Evolutionary conservation across 2,888 invertebrate species (phyloP), one percentile per base, ranked within the genome.

Genomic region (Proisotoma minuta): DNA sequence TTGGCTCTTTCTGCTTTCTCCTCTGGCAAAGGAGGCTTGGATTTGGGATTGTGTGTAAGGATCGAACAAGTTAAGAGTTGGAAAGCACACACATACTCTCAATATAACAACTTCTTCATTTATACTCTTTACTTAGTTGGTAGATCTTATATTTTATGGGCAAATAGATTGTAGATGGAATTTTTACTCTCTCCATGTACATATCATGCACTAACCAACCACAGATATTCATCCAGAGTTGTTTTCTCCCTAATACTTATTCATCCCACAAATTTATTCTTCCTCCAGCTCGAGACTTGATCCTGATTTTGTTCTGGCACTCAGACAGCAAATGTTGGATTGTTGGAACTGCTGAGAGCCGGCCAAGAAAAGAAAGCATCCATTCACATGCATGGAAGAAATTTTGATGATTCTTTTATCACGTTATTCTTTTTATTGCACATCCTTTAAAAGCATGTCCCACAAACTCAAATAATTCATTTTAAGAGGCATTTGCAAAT

Each of bases 221-320:
- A n/a, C n/a, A n/a, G n/a, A n/a, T n/a, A n/a, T n/a, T n/a, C n/a
- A 52, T 29, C 52, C 28, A 27, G 10, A 26, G 27, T 2, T 49
- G 23, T 49, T 20, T 8, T 47, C 47, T 18, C 23, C 24, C 51
- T n/a, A 27, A 26, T 51, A 26, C 51, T 51, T 27, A 51, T n/a
- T 24, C 51, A 51, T 51, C 27, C 50, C 23, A 5, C n/a, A 27
- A 51, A 51, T 51, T 51, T 50, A 22, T 50, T 50, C 50, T 24
- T 50, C 22, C 43, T 43, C 20, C 43, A 43, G 4, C 18, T 20
- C 43, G 43, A 20, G 43, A 43, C 43, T 43, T 43, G 43, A 43
- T 43, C 43, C 43, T 43, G 43, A 43, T 43, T 43, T 43, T n/a
- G 43, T 43, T 43, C 43, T 43, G 43, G 43, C 43, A 43, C 43